Conservation (phyloP, 2,888 invertebrate species). For the Clepsis dumicolana region DNA sequence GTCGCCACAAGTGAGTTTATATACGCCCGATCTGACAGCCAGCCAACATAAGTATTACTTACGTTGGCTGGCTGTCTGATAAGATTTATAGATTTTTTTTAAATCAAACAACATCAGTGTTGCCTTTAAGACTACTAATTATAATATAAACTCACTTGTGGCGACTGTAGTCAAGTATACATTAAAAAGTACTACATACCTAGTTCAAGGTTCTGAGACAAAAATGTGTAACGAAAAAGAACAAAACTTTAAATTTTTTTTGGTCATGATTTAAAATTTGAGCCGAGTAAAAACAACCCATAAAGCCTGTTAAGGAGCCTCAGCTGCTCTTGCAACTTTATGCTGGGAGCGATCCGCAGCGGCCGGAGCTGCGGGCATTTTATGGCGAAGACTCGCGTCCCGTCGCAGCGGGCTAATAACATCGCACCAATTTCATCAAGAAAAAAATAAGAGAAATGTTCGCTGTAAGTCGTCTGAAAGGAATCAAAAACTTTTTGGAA, state of each 20-base stretch:
- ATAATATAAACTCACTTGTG: too few species aligned
- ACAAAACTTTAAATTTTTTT: not conserved
- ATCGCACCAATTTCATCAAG: not conserved
- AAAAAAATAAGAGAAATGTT: conserved; percentile 21
- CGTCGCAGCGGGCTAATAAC: not conserved
- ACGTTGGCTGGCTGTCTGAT: too few species aligned
- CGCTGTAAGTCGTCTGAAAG: conserved; percentile 15
- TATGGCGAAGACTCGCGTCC: not conserved
- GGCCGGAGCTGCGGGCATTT: not conserved
- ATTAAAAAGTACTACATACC: too few species aligned
- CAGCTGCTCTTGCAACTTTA: not conserved
- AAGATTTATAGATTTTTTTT: too few species aligned
- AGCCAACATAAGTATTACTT: too few species aligned
- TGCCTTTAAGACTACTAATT: too few species aligned
- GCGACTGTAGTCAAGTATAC: too few species aligned
- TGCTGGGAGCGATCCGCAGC: not conserved
- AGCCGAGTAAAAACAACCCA: not conserved
- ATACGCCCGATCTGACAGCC: too few species aligned
- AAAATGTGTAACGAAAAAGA: not conserved
- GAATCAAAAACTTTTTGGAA: conserved; percentile 26
- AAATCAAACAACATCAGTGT: too few species aligned
- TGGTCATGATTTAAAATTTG: not conserved
- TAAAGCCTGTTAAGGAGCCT: not conserved
- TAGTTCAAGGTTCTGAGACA: too few species aligned
- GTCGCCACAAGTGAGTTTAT: too few species aligned